Conservation (phyloP, 2,113 vertebrate species). For the Notothenia rossii region DNA sequence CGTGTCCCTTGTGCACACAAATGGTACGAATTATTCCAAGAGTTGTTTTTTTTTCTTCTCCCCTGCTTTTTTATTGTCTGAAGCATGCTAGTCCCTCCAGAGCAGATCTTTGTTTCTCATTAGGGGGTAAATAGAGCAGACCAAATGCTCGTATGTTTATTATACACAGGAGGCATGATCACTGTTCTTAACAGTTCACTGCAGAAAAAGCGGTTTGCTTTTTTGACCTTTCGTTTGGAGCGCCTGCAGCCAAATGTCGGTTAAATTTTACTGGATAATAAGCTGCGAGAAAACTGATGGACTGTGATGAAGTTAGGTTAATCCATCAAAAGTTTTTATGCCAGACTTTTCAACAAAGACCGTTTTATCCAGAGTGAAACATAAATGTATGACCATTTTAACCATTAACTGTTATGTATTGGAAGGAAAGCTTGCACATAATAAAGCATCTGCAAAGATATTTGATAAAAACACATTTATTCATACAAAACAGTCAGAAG, state of each 20-base stretch:
- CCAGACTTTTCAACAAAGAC: slow-evolving; percentile 27
- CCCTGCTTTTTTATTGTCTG: slow-evolving; percentile 69
- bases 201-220: slow-evolving; percentile 60
- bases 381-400: slow-evolving; percentile 6
- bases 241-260: slow-evolving; percentile 57
- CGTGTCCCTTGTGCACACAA: slow-evolving; percentile 66
- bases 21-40: slow-evolving; percentile 80
- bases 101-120: slow-evolving; percentile 83
- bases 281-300: slow-evolving; percentile 28
- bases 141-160: slow-evolving; percentile 80
- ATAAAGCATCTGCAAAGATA: slow-evolving; percentile 1
- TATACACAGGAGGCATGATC: slow-evolving; percentile 77
- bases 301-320: slow-evolving; percentile 20
- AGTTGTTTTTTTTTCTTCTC: slow-evolving; percentile 36
- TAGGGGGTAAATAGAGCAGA: slow-evolving; percentile 78
- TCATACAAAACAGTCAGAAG: neutral
- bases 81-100: slow-evolving; percentile 76
- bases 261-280: slow-evolving; percentile 56
- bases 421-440: slow-evolving; percentile 4
- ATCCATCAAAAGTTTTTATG: slow-evolving; percentile 37
- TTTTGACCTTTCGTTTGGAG: slow-evolving; percentile 70
- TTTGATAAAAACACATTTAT: neutral
- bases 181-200: slow-evolving; percentile 64
- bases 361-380: slow-evolving; percentile 26
- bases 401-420: slow-evolving; percentile 6